Conservation (phyloP, 2,113 vertebrate genomes). For the Camelus dromedarius region DNA sequence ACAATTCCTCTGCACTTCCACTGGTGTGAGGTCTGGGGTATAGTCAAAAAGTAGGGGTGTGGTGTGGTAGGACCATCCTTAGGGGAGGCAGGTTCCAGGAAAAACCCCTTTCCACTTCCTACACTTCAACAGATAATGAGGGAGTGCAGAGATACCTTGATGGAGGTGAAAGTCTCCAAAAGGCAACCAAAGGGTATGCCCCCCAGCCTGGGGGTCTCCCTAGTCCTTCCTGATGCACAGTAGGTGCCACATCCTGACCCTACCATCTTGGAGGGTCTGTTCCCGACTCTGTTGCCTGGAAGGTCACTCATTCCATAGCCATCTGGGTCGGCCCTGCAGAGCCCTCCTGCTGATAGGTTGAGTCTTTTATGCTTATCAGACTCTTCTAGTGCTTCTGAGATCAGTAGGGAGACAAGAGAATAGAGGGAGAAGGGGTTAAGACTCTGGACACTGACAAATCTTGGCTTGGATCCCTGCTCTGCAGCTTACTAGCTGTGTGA, state of each 20-base stretch:
- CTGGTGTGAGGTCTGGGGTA: not conserved
- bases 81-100: not conserved
- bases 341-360: not conserved
- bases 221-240: not conserved
- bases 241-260: not conserved
- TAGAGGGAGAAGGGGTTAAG: not conserved
- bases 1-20: not conserved
- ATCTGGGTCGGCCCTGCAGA: not conserved
- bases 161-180: not conserved
- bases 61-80: not conserved
- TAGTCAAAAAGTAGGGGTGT: not conserved
- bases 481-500: not conserved
- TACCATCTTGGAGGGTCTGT: not conserved
- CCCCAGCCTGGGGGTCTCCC: not conserved
- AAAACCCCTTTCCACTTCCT: not conserved
- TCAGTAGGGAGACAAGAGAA: not conserved
- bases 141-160: not conserved
- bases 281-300: not conserved
- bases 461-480: not conserved
- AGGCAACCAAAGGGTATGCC: not conserved
- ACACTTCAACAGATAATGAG: not conserved
- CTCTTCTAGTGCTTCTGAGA: slow-evolving; percentile 16
- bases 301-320: not conserved
- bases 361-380: not conserved
- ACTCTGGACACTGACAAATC: not conserved